These are phyloP conservation scores for Sinodicranocentrus sp. DNA, from an alignment of 2,888 invertebrate genomes.

Conservation along the genomic window DNA sequence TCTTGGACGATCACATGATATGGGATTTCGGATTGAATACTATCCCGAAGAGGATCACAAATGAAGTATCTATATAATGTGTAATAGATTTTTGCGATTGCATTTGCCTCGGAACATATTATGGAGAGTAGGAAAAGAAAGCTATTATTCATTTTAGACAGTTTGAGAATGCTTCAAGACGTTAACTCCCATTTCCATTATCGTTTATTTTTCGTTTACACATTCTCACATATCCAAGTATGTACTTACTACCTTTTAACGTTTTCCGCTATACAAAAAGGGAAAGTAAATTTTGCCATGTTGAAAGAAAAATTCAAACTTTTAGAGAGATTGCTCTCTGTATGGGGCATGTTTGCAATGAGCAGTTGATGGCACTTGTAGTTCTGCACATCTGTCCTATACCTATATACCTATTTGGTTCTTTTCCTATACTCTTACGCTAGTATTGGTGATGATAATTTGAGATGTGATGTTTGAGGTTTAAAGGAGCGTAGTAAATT, in stretches of 20 bases:
- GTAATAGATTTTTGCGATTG: background rate
- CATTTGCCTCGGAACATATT: background rate
- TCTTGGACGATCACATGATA: too few species aligned
- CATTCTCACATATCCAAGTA: slow-evolving; percentile 19
- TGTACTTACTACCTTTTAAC: background rate
- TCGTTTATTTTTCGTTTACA: slow-evolving; percentile 54
- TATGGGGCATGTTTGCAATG: too few species aligned
- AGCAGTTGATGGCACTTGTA: too few species aligned
- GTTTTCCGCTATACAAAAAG: background rate
- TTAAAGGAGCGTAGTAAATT: slow-evolving; percentile 29
- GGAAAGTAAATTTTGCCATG: slow-evolving; percentile 42
- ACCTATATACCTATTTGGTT: too few species aligned
- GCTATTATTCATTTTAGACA: slow-evolving; percentile 17
- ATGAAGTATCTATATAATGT: too few species aligned
- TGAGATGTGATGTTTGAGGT: slow-evolving; percentile 41
- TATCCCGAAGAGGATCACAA: too few species aligned
- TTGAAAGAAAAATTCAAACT: slow-evolving; percentile 20
- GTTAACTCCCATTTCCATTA: slow-evolving; percentile 62
- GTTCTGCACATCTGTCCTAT: too few species aligned
- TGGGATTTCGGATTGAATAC: too few species aligned
- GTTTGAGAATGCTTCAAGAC: slow-evolving; percentile 35
- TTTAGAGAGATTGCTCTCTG: slow-evolving; percentile 34
- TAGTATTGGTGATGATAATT: slow-evolving; percentile 22
- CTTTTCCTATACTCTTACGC: too few species aligned
- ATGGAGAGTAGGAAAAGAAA: background rate